Conservation (phyloP, 2,888 invertebrate species). For the Protophormia terraenovae region DNA sequence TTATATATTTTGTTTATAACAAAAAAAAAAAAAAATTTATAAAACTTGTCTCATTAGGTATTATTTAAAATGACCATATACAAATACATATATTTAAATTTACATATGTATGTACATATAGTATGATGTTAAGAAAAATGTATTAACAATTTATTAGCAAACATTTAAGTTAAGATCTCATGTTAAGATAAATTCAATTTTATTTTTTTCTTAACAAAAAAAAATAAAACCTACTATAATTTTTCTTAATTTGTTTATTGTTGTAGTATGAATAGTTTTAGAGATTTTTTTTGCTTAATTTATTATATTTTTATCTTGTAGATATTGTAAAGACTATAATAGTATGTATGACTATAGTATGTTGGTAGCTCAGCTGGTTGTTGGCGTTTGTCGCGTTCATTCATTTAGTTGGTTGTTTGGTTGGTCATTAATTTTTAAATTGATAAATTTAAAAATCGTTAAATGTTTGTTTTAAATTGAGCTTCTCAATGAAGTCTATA, state of each 20-base stretch:
- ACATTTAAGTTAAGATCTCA: conserved; percentile 17
- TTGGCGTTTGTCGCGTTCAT: conserved; percentile 11
- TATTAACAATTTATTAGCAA: conserved; percentile 10
- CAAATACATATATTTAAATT: too few relatives aligned
- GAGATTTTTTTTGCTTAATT: background rate
- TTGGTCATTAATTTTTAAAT: conserved; percentile 30
- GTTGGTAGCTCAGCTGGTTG: background rate
- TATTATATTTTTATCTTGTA: too few relatives aligned
- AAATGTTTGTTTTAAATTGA: conserved; percentile 23
- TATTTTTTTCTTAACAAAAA: background rate
- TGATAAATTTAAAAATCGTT: conserved; percentile 19
- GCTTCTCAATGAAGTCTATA: too few relatives aligned
- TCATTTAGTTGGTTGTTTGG: background rate
- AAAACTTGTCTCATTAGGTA: conserved; percentile 24
- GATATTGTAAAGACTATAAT: too few relatives aligned
- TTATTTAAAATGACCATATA: background rate
- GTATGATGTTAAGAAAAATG: conserved; percentile 11
- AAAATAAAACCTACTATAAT: background rate
- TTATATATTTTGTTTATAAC: background rate
- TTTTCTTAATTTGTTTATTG: conserved; percentile 5
- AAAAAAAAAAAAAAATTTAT: background rate
- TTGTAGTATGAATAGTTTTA: background rate
- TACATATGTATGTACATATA: background rate
- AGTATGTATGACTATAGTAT: too few relatives aligned
- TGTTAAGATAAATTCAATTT: conserved; percentile 10